Evolutionary conservation across 2,888 invertebrate genomes (phyloP).

Genomic region (Dexiosoma caninum): DNA sequence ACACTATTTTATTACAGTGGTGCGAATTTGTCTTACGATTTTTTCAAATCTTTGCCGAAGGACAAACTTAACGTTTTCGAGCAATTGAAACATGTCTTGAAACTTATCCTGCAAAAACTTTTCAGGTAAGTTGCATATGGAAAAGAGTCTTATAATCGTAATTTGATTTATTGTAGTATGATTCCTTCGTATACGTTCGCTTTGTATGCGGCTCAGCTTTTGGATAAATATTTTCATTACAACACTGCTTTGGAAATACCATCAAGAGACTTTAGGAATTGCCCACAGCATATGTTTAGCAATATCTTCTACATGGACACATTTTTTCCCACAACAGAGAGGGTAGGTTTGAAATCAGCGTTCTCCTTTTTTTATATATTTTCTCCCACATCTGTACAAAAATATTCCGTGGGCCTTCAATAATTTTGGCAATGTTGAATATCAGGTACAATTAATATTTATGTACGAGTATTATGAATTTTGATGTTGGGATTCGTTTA

Average conservation of each 20-base stretch:
- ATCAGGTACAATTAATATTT: too few species aligned
- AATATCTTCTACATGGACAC: constrained; percentile 82
- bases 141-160: neutral
- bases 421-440: too few species aligned
- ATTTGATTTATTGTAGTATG: constrained; percentile 76
- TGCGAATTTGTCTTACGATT: constrained; percentile 79
- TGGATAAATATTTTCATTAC: constrained; percentile 78
- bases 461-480: too few species aligned
- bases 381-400: too few species aligned
- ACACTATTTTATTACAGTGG: constrained; percentile 77
- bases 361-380: too few species aligned
- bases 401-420: too few species aligned
- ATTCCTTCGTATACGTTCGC: constrained; percentile 82
- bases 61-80: constrained; percentile 77
- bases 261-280: constrained; percentile 80
- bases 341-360: constrained; percentile 78
- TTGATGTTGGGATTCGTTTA: too few species aligned
- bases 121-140: constrained; percentile 78
- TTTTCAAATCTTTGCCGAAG: constrained; percentile 79
- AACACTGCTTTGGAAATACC: constrained; percentile 79
- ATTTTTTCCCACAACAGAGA: constrained; percentile 80
- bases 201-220: constrained; percentile 79
- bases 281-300: constrained; percentile 82
- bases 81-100: constrained; percentile 79
- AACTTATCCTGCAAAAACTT: constrained; percentile 80